Percentiles rank a stretch among this genome's conserved stretches.
Conservation (phyloP, 2,888 invertebrate species). For the Melipona bicolor region DNA sequence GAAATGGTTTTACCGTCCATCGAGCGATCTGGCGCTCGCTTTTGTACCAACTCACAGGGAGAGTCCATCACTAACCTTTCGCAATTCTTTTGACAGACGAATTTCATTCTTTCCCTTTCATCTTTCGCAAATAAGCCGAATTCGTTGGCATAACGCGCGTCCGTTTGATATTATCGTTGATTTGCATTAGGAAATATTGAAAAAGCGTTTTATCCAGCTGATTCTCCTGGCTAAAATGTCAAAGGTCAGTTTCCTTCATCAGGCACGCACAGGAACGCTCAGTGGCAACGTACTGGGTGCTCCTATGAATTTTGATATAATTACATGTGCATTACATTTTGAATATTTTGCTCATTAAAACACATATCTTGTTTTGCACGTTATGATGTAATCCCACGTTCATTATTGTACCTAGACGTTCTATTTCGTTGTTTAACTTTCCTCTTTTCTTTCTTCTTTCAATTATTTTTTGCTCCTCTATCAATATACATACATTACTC, state of each 20-base stretch:
- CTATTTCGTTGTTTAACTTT: too few species aligned
- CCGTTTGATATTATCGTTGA: constrained; percentile 26
- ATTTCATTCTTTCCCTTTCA: constrained; percentile 35
- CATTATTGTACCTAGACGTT: not conserved
- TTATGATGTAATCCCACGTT: not conserved
- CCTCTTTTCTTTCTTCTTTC: not conserved
- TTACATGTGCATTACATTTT: not conserved
- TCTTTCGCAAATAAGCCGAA: constrained; percentile 31
- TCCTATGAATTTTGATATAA: constrained; percentile 27
- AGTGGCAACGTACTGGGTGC: not conserved
- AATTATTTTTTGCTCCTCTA: not conserved
- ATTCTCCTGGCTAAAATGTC: constrained; percentile 40
- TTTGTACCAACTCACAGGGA: constrained; percentile 38
- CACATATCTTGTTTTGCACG: not conserved
- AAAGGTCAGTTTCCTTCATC: constrained; percentile 49
- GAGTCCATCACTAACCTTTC: constrained; percentile 27
- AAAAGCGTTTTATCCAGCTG: not conserved
- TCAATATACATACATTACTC: not conserved
- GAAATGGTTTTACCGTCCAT: constrained; percentile 38
- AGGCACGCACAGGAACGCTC: not conserved
- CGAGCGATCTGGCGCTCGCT: constrained; percentile 43
- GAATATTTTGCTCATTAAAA: not conserved
- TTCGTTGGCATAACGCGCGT: not conserved
- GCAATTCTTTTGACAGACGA: constrained; percentile 35
- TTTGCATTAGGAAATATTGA: constrained; percentile 12